A percentile compares a stretch with the other conserved stretches of the same genome.
Evolutionary conservation across 2,113 vertebrate genomes (phyloP).

Genomic region (Henicopernis longicauda): DNA sequence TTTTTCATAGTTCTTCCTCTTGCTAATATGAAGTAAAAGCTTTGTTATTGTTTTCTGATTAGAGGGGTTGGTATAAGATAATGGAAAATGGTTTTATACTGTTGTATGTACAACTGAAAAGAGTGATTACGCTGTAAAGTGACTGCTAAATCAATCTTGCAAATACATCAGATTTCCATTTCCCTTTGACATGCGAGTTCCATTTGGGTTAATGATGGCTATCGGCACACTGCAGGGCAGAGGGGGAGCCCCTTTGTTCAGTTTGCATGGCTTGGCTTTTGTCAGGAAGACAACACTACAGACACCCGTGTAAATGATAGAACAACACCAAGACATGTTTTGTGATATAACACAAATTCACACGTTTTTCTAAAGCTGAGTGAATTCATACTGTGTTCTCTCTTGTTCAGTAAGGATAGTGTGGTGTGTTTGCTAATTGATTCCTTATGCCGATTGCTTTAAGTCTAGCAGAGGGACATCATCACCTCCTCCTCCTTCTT

Average conservation of each 20-base stretch:
- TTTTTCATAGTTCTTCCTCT: background rate
- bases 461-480: slow-evolving; percentile 79
- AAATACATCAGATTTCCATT: background rate
- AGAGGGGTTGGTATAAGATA: background rate
- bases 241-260: background rate
- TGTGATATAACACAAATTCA: background rate
- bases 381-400: background rate
- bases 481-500: slow-evolving; percentile 69
- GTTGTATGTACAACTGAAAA: background rate
- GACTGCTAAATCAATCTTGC: background rate
- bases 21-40: background rate
- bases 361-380: background rate
- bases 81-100: background rate
- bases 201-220: background rate
- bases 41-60: background rate
- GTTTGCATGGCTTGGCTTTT: background rate
- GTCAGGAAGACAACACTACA: background rate
- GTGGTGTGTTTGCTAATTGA: background rate
- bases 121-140: background rate
- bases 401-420: background rate
- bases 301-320: background rate
- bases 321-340: background rate
- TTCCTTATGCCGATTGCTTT: slow-evolving; percentile 82
- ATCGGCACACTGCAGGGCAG: background rate
- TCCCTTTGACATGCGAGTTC: background rate